Percentiles rank a stretch among this genome's conserved stretches.
These are phyloP conservation scores for Cebuella pygmaea DNA, from an alignment of 2,797 vertebrate genomes.

Conservation along the genomic window DNA sequence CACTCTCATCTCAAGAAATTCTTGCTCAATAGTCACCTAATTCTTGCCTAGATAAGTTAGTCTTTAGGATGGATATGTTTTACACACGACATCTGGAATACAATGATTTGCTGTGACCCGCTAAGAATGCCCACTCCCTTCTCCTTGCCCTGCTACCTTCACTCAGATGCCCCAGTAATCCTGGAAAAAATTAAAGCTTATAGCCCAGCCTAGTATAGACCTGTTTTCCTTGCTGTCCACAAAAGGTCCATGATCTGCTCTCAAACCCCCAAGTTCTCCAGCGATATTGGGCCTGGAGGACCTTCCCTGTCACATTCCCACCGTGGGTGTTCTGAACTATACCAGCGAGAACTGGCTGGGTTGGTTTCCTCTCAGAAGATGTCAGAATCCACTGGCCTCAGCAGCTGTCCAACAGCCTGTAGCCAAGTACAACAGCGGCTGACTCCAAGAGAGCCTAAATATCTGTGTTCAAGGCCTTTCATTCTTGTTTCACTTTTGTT, in stretches of 20 bases:
- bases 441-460: neutral
- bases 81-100: neutral
- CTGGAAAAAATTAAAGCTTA: neutral
- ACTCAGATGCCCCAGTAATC: neutral
- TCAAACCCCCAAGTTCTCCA: neutral
- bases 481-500: neutral
- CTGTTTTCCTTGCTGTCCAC: neutral
- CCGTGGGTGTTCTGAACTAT: neutral
- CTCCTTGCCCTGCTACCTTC: neutral
- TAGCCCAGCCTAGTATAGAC: neutral
- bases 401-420: neutral
- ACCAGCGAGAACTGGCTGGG: neutral
- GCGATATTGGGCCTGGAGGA: neutral
- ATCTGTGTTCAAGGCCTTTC: neutral
- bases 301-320: neutral
- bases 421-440: neutral
- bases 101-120: neutral
- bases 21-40: neutral
- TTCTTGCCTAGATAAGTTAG: neutral
- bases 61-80: neutral
- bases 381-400: neutral
- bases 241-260: neutral
- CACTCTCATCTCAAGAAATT: conserved; percentile 28
- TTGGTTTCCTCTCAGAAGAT: neutral
- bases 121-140: neutral